Evolutionary conservation across 2,888 invertebrate genomes (phyloP).

Genomic region (Pollenia angustigena): DNA sequence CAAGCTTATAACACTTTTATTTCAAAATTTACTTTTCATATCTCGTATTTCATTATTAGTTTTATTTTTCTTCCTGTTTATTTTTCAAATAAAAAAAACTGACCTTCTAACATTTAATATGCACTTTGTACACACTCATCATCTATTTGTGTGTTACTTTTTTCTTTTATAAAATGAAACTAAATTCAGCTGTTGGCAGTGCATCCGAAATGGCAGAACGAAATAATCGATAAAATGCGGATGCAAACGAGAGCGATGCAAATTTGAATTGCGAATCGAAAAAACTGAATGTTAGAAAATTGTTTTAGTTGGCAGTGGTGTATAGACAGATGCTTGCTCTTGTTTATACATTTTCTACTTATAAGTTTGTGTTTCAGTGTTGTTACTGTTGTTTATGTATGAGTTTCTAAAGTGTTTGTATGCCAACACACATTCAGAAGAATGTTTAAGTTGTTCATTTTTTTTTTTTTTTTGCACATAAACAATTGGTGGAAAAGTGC

Average conservation of each 20-base stretch:
- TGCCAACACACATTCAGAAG: background rate
- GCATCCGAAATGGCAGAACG: background rate
- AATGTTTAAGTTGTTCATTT: background rate
- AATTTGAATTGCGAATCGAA: constrained; percentile 13
- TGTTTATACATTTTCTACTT: background rate
- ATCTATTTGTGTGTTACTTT: background rate
- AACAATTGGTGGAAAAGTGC: background rate
- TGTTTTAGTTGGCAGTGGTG: background rate
- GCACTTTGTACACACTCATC: background rate
- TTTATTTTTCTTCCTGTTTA: background rate
- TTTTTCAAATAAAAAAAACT: constrained; percentile 30
- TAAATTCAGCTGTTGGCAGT: constrained; percentile 2
- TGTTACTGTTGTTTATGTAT: background rate
- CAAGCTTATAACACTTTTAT: background rate
- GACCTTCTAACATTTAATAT: constrained; percentile 49
- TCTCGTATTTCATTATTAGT: background rate
- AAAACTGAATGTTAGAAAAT: background rate
- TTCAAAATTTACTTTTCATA: background rate
- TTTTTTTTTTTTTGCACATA: background rate
- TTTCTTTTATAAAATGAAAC: constrained; percentile 14
- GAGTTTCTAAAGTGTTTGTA: background rate
- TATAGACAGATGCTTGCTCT: background rate
- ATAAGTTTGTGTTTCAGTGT: background rate
- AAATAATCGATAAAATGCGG: constrained; percentile 42
- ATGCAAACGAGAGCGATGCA: constrained; percentile 32